phyloP scores from a whole-genome alignment of 2,888 invertebrate species.

The Sussaba pulchella region DNA sequence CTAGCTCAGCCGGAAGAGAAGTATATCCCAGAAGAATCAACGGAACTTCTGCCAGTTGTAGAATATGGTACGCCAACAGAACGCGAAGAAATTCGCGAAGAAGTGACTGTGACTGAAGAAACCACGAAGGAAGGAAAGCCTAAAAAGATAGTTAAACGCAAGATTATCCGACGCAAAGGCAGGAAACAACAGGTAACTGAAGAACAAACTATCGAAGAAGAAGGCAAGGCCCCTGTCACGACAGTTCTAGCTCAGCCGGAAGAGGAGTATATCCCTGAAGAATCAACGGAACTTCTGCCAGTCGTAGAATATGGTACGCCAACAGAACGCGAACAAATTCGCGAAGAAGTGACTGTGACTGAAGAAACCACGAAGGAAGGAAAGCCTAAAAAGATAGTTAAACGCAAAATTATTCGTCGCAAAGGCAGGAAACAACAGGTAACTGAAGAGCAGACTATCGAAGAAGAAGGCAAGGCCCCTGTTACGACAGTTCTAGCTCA shows the following conservation, averaged over 20 bases:
- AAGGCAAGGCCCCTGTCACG: conserved; percentile 53
- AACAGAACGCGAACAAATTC: too few species aligned
- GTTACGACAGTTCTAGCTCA: too few species aligned
- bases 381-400: too few species aligned
- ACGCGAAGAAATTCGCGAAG: conserved; percentile 78
- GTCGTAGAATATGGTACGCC: too few species aligned
- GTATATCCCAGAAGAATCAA: conserved; percentile 81
- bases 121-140: conserved; percentile 78
- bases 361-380: too few species aligned
- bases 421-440: too few species aligned
- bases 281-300: too few species aligned
- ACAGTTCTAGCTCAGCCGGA: conserved; percentile 23
- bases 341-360: too few species aligned
- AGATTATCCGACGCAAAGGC: conserved; percentile 72
- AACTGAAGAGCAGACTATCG: too few species aligned
- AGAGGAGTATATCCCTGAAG: too few species aligned
- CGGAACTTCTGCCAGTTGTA: conserved; percentile 80
- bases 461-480: too few species aligned
- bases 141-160: conserved; percentile 61
- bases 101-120: conserved; percentile 72
- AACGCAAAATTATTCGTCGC: too few species aligned
- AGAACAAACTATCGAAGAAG: conserved; percentile 72
- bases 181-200: conserved; percentile 77
- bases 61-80: conserved; percentile 78
- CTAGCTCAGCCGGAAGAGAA: conserved; percentile 78